Evolutionary conservation across 2,797 vertebrate genomes (phyloP).

Genomic region (Bryconaethiops microstoma): DNA sequence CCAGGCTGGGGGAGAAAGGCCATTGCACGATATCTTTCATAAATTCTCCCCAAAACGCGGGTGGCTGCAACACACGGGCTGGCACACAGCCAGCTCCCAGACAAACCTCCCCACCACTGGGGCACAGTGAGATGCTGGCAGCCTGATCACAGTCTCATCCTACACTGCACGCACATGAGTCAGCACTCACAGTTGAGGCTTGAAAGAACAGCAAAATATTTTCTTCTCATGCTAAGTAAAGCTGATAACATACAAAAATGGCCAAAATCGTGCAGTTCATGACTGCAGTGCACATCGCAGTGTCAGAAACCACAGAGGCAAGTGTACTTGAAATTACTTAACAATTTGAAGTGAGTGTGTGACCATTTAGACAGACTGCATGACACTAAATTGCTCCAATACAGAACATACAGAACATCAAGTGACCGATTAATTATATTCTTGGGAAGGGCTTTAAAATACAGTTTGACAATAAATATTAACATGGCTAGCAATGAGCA

Average conservation of each 20-base stretch:
- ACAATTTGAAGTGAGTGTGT: no score
- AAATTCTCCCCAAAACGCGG: slow-evolving; percentile 19
- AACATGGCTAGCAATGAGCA: neutral
- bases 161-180: neutral
- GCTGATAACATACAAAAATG: neutral
- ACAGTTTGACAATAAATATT: neutral
- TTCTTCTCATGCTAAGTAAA: neutral
- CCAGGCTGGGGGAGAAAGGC: slow-evolving; percentile 31
- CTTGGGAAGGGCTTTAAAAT: no score
- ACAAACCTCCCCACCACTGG: slow-evolving; percentile 69
- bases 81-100: slow-evolving; percentile 49
- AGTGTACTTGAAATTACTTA: no score
- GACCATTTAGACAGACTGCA: no score
- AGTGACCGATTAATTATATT: no score
- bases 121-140: slow-evolving; percentile 70
- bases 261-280: no score
- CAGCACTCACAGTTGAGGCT: neutral
- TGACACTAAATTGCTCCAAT: no score
- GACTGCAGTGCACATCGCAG: no score
- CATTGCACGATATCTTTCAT: slow-evolving; percentile 31
- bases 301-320: no score
- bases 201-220: neutral
- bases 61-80: slow-evolving; percentile 37
- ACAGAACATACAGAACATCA: no score
- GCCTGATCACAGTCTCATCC: neutral